Base-by-base conservation (phyloP, 2,797 vertebrate genomes). In the Catostomus latipinnis region DNA sequence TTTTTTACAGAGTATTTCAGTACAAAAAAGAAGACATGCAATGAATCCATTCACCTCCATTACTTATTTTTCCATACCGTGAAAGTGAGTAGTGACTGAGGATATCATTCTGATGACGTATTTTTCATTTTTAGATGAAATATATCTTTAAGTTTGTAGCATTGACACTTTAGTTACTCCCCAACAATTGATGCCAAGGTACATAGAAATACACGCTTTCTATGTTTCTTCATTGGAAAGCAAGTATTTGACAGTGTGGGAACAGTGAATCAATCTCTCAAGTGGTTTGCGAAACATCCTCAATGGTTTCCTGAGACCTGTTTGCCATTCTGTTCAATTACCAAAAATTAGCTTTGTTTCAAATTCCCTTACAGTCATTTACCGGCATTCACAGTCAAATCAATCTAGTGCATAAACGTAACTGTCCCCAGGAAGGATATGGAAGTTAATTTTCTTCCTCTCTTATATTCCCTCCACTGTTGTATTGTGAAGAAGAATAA, bases 361-460 rank as follows among this genome's bases (percentile, higher is more conserved):
- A n/a, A 5, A n/a, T 22, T 14, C 54, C 11, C 34, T 50, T 1
- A 9, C 34, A 43, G 7, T 48, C 11, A 45, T 57, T n/a, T 84
- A 87, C 81, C 61, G 63, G 6, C 6, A 18, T 58, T n/a, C 10
- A 10, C 18, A 49, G 71, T 67, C 60, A 74, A 72, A 85, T 82
- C 69, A 80, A 52, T 50, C 65, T 71, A 49, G 14, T 5, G 5
- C 9, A 78, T 75, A 73, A 57, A 60, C 61, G 78, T 34, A 34
- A 34, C 34, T 34, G 34, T 61, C 62, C 60, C 58, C 79, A 89
- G 87, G 86, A 90, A 88, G 83, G 83, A 89, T 82, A 77, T 63
- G 45, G 83, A 65, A 87, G 85, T 84, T 85, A 0, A 88, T 87
- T 88, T 84, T 78, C 82, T 81, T 82, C 76, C 80, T 80, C 46